phyloP scores from a whole-genome alignment of 1,140 invertebrate genomes.

The Homalodisca vitripennis region DNA sequence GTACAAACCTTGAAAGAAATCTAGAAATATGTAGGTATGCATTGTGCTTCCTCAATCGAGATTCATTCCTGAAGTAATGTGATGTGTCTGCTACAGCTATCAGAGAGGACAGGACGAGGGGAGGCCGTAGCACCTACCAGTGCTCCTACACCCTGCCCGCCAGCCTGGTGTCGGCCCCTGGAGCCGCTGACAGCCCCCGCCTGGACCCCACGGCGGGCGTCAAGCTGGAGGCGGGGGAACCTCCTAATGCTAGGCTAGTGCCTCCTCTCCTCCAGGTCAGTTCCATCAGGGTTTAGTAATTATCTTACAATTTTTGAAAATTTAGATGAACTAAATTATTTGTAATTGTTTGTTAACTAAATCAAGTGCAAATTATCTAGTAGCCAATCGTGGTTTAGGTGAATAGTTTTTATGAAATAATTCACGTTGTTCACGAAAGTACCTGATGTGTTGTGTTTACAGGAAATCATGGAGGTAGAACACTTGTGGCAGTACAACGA shows the following conservation, averaged over 20 bases:
- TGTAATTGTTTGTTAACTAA: no score
- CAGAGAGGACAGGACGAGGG: constrained; percentile 88
- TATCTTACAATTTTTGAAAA: no score
- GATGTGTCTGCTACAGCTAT: constrained; percentile 65
- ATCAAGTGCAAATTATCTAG: no score
- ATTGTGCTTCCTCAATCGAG: no score
- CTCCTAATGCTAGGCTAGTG: constrained; percentile 44
- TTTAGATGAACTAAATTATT: no score
- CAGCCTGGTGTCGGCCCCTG: constrained; percentile 44
- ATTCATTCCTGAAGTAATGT: neutral
- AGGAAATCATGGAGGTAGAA: constrained; percentile 94
- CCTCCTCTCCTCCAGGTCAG: constrained; percentile 57
- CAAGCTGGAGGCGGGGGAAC: constrained; percentile 37
- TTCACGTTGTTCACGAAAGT: neutral
- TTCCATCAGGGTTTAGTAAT: no score
- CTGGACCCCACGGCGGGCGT: constrained; percentile 24
- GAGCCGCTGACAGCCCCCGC: constrained; percentile 39
- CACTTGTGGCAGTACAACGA: constrained; percentile 87
- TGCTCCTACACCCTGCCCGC: constrained; percentile 85
- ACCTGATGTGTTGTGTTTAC: constrained; percentile 43
- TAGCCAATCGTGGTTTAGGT: no score
- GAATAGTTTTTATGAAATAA: neutral
- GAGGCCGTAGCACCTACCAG: constrained; percentile 93
- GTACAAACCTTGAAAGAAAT: no score
- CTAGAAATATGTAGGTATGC: no score